Evolutionary conservation across 2,797 vertebrate species (phyloP).

Genomic region (Lycodopsis pacificus): DNA sequence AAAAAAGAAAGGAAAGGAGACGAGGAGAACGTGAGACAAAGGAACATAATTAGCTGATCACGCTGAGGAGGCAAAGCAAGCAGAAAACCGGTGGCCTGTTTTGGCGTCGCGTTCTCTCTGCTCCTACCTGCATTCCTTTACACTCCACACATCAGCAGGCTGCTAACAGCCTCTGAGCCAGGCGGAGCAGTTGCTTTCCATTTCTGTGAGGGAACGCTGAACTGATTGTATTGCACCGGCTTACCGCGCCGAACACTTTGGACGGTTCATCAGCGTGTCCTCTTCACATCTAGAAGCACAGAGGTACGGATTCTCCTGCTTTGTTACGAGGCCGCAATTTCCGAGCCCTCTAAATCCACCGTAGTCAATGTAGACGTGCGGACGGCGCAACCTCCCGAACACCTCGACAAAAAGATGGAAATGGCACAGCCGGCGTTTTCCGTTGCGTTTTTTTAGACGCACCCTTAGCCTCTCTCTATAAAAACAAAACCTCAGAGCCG

Average conservation of each 20-base stretch:
- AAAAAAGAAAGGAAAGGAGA: slow-evolving; percentile 12
- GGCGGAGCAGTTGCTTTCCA: slow-evolving; percentile 44
- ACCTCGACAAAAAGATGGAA: too few relatives aligned
- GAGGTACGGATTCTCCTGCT: slow-evolving; percentile 62
- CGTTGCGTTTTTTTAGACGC: not conserved
- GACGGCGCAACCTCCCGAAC: not conserved
- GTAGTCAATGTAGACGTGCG: not conserved
- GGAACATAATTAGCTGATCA: slow-evolving; percentile 48
- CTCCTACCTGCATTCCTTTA: slow-evolving; percentile 28
- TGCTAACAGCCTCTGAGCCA: slow-evolving; percentile 38
- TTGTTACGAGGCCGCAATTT: slow-evolving; percentile 31
- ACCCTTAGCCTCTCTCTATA: slow-evolving; percentile 27
- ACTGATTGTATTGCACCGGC: slow-evolving; percentile 27
- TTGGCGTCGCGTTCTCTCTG: slow-evolving; percentile 19
- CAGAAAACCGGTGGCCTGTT: slow-evolving; percentile 22
- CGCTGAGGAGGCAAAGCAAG: slow-evolving; percentile 35
- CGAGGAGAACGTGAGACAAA: slow-evolving; percentile 34
- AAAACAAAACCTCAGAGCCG: slow-evolving; percentile 45
- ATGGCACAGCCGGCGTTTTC: too few relatives aligned
- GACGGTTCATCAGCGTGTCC: slow-evolving; percentile 61
- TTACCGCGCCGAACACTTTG: slow-evolving; percentile 47
- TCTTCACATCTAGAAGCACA: slow-evolving; percentile 36
- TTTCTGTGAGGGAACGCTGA: slow-evolving; percentile 40
- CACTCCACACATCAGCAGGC: slow-evolving; percentile 38
- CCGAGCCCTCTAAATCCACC: not conserved